These are phyloP conservation scores for Phodopus roborovskii DNA, from an alignment of 2,113 vertebrate species.

Conservation along the genomic window DNA sequence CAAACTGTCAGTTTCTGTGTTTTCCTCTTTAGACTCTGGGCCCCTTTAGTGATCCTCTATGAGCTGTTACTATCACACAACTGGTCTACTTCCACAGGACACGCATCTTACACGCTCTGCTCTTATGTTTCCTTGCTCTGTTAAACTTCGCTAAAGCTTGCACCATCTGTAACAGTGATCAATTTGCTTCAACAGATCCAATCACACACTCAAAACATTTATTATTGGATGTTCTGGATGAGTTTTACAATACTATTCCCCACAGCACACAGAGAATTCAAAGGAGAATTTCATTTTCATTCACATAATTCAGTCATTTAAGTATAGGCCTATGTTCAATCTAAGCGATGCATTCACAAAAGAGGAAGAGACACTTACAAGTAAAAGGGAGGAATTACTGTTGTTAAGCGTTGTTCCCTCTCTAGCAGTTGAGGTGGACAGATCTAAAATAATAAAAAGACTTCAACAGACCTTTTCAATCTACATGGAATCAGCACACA, in stretches of 20 bases:
- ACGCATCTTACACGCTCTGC: background rate
- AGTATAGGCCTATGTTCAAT: constrained; percentile 62
- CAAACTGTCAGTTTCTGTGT: background rate
- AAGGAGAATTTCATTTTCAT: constrained; percentile 25
- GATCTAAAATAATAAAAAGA: constrained; percentile 84
- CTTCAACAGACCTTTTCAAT: constrained; percentile 78
- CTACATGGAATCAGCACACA: constrained; percentile 66
- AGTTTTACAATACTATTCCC: background rate
- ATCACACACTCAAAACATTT: background rate
- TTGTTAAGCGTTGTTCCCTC: constrained; percentile 85
- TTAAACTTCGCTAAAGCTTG: background rate
- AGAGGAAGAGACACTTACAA: constrained; percentile 85
- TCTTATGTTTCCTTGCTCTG: background rate
- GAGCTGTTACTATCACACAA: background rate
- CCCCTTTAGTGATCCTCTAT: background rate
- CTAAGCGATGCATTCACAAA: constrained; percentile 72
- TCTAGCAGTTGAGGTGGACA: constrained; percentile 86
- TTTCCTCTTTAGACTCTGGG: background rate
- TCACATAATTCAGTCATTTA: constrained; percentile 51
- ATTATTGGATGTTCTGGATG: background rate
- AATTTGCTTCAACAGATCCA: background rate
- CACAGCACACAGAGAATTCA: constrained; percentile 39
- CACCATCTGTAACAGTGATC: background rate
- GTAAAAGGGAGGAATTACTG: constrained; percentile 84
- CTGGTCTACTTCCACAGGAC: background rate